Evolutionary conservation across 2,888 invertebrate genomes (phyloP), one percentile per base, ranked within the genome.

Genomic region (Alloplasta piceator): DNA sequence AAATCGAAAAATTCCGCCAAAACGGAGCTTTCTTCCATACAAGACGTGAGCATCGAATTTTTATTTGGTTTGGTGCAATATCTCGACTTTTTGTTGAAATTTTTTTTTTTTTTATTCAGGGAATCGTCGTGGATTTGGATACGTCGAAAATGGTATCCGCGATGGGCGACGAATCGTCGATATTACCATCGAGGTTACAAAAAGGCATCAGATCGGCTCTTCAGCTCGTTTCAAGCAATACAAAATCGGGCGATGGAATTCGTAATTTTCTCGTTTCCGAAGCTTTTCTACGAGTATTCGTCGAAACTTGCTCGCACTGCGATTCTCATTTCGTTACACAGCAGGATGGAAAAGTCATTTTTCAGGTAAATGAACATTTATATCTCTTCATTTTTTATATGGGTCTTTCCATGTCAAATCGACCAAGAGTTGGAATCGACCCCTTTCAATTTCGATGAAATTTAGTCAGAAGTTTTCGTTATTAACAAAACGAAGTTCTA

Each of bases 221-320:
- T 16, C 91, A 92, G 41, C 88, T 93, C 41, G 92, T 93, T 0
- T 90, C 87, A n/a, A 92, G 85, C 86, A 87, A 88, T 82, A 87
- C 92, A 56, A 92, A 92, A 64, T 91, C 92, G 14, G 93, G 94
- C 78, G 94, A 94, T 83, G 92, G 93, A 79, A 94, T 94, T 0
- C 93, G 95, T n/a, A 96, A 96, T 84, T 94, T 96, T 41, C 94
- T 96, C 91, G 95, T 97, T 12, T 95, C 96, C 0, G 97, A 97
- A 89, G 96, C 96, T 0, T 97, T 97, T 87, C 91, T 96, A 38
- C 92, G 96, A 76, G 95, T 96, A 87, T 97, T 97, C 89, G 95
- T 97, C 0, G 96, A 96, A 86, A 85, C 86, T 58, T 86, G 85
- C 50, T 83, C 84, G 26, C 86, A 86, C 67, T 82, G 75, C 74